Evolutionary conservation across 2,113 vertebrate species (phyloP).

Genomic region (Paratilapia polleni): DNA sequence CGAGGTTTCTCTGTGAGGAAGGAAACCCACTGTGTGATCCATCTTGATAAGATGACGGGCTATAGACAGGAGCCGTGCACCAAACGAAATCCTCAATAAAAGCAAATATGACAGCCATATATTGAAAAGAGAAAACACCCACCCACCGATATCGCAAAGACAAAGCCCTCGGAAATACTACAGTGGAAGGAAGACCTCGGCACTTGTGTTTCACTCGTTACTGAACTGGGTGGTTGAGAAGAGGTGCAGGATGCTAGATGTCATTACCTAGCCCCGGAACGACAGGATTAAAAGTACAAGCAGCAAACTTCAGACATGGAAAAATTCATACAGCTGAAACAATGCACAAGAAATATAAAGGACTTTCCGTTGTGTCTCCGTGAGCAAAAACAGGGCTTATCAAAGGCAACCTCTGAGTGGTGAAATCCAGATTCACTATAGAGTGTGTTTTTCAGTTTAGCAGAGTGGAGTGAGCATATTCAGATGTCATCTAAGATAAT

Average conservation of each 20-base stretch:
- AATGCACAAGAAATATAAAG: constrained; percentile 28
- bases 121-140: constrained; percentile 38
- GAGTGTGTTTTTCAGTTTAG: constrained; percentile 35
- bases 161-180: constrained; percentile 44
- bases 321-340: constrained; percentile 34
- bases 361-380: not conserved
- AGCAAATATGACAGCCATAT: constrained; percentile 74
- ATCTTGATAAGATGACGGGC: constrained; percentile 63
- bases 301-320: constrained; percentile 17
- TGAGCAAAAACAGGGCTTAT: constrained; percentile 8
- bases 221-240: constrained; percentile 42
- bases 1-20: constrained; percentile 37
- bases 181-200: constrained; percentile 35
- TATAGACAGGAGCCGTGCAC: constrained; percentile 65
- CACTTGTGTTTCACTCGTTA: constrained; percentile 27
- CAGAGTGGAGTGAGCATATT: constrained; percentile 33
- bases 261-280: constrained; percentile 20
- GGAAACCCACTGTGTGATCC: constrained; percentile 55
- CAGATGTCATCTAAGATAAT: constrained; percentile 38
- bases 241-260: constrained; percentile 35
- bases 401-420: constrained; percentile 24
- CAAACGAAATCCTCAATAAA: constrained; percentile 71
- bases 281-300: constrained; percentile 47
- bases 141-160: constrained; percentile 48
- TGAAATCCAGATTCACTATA: constrained; percentile 1